A percentile compares a stretch with the other conserved stretches of the same genome.
phyloP scores from a whole-genome alignment of 2,888 invertebrate genomes.

The Orchesellides sinensis region DNA sequence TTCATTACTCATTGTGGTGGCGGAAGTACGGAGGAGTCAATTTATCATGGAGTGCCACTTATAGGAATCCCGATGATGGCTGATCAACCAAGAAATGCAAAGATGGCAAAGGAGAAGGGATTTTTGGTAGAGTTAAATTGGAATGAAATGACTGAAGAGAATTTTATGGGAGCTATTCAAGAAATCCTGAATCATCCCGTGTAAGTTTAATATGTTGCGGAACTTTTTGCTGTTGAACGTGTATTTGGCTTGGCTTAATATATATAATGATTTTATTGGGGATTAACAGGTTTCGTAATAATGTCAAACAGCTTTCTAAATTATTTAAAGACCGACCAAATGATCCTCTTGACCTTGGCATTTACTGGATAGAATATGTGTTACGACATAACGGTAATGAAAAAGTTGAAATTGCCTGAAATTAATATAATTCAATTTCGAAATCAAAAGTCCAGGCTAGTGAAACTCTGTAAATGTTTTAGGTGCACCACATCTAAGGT shows the following conservation, averaged over 20 bases:
- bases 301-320: slow-evolving; percentile 37
- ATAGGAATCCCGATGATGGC: slow-evolving; percentile 17
- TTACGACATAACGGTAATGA: slow-evolving; percentile 40
- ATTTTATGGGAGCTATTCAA: slow-evolving; percentile 22
- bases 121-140: slow-evolving; percentile 36
- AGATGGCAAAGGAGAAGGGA: slow-evolving; percentile 16
- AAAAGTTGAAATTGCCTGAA: too few species aligned
- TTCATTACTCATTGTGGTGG: slow-evolving; percentile 87
- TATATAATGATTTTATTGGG: background rate
- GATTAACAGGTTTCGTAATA: slow-evolving; percentile 39
- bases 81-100: slow-evolving; percentile 33
- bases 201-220: background rate
- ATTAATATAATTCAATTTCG: too few species aligned
- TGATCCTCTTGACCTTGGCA: slow-evolving; percentile 43
- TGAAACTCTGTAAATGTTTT: background rate
- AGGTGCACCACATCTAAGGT: slow-evolving; percentile 73
- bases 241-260: background rate
- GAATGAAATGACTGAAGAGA: slow-evolving; percentile 42
- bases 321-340: slow-evolving; percentile 39
- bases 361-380: slow-evolving; percentile 60
- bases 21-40: slow-evolving; percentile 83
- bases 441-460: background rate
- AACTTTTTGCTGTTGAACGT: background rate
- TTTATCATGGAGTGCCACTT: slow-evolving; percentile 81
- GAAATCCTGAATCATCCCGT: slow-evolving; percentile 45